phyloP scores from a whole-genome alignment of 2,113 vertebrate species.

The Bambusicola thoracicus region DNA sequence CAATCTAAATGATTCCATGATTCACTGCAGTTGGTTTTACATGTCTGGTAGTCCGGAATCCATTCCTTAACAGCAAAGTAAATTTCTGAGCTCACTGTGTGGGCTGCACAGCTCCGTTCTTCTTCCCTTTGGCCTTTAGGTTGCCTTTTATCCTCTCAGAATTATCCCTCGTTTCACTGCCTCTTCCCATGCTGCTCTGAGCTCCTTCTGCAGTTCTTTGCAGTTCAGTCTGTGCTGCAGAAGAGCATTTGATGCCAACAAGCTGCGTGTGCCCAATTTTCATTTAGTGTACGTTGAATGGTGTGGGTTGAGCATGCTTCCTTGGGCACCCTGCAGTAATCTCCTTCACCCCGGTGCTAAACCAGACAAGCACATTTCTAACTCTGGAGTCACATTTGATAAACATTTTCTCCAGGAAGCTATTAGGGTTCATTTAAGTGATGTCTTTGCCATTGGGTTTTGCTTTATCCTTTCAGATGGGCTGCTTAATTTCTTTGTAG shows the following conservation, averaged over 20 bases:
- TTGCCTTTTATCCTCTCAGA: background rate
- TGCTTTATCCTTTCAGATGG: background rate
- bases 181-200: fast-evolving
- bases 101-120: background rate
- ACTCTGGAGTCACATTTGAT: background rate
- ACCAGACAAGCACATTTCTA: background rate
- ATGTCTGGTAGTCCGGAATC: no score
- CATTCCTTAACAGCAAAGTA: background rate
- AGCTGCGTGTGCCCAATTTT: background rate
- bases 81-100: no score
- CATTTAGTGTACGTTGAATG: fast-evolving
- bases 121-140: background rate
- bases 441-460: background rate
- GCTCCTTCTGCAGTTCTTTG: background rate
- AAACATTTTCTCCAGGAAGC: background rate
- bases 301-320: background rate
- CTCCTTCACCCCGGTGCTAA: background rate
- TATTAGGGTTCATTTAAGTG: background rate
- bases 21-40: background rate
- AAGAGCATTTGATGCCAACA: background rate
- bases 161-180: no score
- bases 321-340: background rate
- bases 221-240: background rate
- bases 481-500: background rate
- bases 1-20: no score